Evolutionary conservation across 2,113 vertebrate genomes (phyloP).

Genomic region (Salminus brasiliensis): DNA sequence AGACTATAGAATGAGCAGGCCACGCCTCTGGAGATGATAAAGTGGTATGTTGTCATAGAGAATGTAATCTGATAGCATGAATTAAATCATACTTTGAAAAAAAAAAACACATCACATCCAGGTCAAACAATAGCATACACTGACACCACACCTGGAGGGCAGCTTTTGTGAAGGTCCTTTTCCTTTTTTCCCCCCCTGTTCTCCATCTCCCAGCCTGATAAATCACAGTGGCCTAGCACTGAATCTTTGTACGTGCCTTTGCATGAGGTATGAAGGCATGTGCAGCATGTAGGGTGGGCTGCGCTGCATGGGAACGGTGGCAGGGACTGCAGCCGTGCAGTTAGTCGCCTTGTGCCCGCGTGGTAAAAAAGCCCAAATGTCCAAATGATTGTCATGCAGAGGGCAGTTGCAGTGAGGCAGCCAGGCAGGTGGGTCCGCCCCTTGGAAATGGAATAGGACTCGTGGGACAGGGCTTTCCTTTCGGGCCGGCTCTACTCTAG

Average conservation of each 20-base stretch:
- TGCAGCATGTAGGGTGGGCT: not conserved
- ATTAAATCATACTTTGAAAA: constrained; percentile 39
- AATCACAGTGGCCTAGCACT: constrained; percentile 6
- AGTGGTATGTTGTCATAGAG: not conserved
- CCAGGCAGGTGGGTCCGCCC: constrained; percentile 72
- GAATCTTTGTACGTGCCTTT: not conserved
- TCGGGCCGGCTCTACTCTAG: constrained; percentile 71
- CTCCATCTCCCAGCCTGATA: constrained; percentile 2
- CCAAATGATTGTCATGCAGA: constrained; percentile 55
- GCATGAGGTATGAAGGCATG: not conserved
- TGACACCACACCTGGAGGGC: constrained; percentile 40
- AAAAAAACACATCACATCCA: constrained; percentile 12
- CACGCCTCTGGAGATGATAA: constrained; percentile 3
- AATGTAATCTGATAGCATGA: constrained; percentile 41
- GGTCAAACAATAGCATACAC: constrained; percentile 19
- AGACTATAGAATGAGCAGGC: not conserved
- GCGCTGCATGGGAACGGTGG: not conserved
- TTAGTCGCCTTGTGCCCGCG: constrained; percentile 10
- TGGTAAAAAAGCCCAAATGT: constrained; percentile 40
- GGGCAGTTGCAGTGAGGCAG: constrained; percentile 62
- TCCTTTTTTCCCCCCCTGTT: not conserved
- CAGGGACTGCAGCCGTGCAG: not conserved
- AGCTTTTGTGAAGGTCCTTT: constrained; percentile 30
- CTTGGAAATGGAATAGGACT: constrained; percentile 83
- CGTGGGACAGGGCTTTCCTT: constrained; percentile 78